Evolutionary conservation across 2,113 vertebrate genomes (phyloP), one percentile per base, ranked within the genome.

Genomic region (Amphilophus citrinellus): DNA sequence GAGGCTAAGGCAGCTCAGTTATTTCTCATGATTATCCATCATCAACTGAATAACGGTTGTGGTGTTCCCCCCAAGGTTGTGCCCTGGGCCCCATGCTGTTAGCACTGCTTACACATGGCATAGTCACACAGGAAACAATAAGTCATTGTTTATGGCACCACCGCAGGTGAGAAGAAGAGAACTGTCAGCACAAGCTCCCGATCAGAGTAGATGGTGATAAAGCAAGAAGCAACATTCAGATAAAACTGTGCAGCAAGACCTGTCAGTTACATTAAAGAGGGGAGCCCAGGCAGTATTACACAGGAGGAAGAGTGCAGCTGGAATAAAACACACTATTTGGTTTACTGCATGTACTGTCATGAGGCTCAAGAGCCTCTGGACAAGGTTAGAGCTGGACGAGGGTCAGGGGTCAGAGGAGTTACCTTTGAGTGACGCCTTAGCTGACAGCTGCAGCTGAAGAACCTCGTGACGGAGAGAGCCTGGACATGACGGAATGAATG

Each of bases 391-490:
- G 61, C 5, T 4, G 77, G 18, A 71, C 20, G 10, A 37, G 59
- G 37, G 17, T 88, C 79, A 75, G 42, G 1, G 37, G 3, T 83
- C 37, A 18, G 60, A 39, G 27, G 73, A 57, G 82, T 94, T 96
- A 96, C 96, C 96, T 97, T 96, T 95, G 86, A 92, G 77, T 4
- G 91, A 79, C 7, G 88, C 88, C 92, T 96, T 96, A 85, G 94
- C 80, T 15, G 95, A 95, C 88, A 96, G 90, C 84, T 97, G 96
- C 81, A 96, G 93, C 90, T 96, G 96, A 81, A 97, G 96, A 73
- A 97, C 94, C 50, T 97, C 96, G 82, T 96, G 96, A 82, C 96
- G 95, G 59, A 97, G 95, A 59, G 95, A 96, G 47, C 95, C 96
- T 97, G 91, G 39, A 88, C 57, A 76, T 82, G 86, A 88, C 5